phyloP scores from a whole-genome alignment of 2,797 vertebrate genomes.

The Thaleichthys pacificus region DNA sequence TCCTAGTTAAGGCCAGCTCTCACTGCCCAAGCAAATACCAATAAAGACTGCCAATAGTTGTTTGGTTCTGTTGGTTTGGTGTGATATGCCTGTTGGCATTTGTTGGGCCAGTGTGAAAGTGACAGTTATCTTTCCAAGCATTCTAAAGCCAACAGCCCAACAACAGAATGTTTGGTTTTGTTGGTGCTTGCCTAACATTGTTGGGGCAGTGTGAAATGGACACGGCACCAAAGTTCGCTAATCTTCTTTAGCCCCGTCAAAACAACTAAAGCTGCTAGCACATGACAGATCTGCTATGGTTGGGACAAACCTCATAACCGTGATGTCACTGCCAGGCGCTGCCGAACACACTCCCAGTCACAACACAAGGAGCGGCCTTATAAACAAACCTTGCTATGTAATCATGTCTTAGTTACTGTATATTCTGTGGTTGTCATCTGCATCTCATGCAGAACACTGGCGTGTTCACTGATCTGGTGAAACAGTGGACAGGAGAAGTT shows the following conservation, averaged over 20 bases:
- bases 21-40: no score
- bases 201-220: neutral
- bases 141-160: neutral
- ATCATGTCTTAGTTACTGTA: neutral
- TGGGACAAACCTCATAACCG: neutral
- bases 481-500: no score
- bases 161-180: neutral
- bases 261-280: conserved; percentile 42
- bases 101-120: no score
- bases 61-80: no score
- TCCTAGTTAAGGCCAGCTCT: no score
- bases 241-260: conserved; percentile 33
- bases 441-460: neutral
- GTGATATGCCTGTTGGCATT: no score
- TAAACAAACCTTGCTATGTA: neutral
- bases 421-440: neutral
- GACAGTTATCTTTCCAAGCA: no score
- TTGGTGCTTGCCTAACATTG: conserved; percentile 26
- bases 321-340: conserved; percentile 1
- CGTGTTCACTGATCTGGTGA: neutral
- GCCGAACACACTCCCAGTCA: neutral
- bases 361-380: neutral
- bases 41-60: no score
- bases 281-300: conserved; percentile 34
- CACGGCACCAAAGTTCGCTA: conserved; percentile 51